Evolutionary conservation across 1,140 invertebrate genomes (phyloP), one percentile per base, ranked within the genome.

Genomic region (Brachionus manjavacas): DNA sequence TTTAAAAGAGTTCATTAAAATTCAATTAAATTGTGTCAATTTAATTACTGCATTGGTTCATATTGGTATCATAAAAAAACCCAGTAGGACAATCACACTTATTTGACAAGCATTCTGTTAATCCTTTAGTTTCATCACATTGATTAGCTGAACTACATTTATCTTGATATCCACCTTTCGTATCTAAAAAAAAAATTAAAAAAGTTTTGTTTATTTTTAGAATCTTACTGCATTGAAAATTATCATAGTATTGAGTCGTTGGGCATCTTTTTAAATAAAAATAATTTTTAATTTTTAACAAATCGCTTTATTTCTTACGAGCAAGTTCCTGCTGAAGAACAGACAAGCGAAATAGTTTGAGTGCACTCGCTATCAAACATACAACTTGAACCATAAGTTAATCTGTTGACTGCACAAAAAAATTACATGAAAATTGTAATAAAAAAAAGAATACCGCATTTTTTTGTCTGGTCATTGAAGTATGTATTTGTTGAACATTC

Each of bases 71-170:
- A 60, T 60, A 60, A 23, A 23, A 60, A 25, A 60, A 60, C 3
- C 52, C 52, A 23, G n/a, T 20, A 2, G 52, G 52, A 3, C 52
- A 60, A 9, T 60, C 52, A 23, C 52, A 60, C 20, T 25, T 60
- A 1, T 4, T 9, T 4, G 20, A 60, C 2, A 20, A 20, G n/a
- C 68, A 72, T 6, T 11, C 31, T n/a, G 68, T 72, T 11, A 72
- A 41, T 2, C 68, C 68, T 72, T 72, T 72, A 0, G 68, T 20
- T 39, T 72, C 68, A 72, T 72, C 68, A 72, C 68, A 72, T 20
- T 72, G 1, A 39, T 11, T 16, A 20, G 68, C 28, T 41, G 68
- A 72, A n/a, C n/a, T 41, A 41, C 68, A 72, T 0, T 0, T 4
- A 16, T 41, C 35, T 31, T 4, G 28, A 11, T 31, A 31, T 68